A percentile compares a stretch with the other conserved stretches of the same genome.
Conservation (phyloP, 2,797 vertebrate genomes). For the Notolabrus celidotus region DNA sequence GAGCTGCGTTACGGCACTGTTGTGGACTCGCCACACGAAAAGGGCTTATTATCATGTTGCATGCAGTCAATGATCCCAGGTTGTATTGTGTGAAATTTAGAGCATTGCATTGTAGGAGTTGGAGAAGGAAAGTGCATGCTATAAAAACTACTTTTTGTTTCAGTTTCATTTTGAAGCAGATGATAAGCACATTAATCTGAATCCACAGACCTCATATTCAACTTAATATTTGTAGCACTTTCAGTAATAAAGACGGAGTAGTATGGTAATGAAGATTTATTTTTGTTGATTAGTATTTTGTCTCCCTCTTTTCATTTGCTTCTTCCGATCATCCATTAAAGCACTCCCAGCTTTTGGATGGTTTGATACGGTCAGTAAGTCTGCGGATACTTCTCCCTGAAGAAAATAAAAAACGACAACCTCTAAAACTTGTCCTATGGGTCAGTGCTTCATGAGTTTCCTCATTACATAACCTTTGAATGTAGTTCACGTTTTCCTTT, state of each 20-base stretch:
- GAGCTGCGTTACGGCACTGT: too few relatives aligned
- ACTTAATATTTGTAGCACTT: neutral
- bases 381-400: neutral
- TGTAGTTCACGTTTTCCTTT: slow-evolving; percentile 63
- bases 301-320: neutral
- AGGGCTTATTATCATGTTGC: too few relatives aligned
- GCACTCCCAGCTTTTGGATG: neutral
- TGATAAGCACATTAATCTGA: too few relatives aligned
- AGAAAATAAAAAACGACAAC: slow-evolving; percentile 1
- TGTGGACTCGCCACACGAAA: too few relatives aligned
- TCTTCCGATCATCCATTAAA: slow-evolving; percentile 15
- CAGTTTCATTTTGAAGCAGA: neutral
- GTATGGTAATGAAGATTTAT: neutral
- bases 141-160: neutral
- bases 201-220: too few relatives aligned
- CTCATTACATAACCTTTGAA: slow-evolving; percentile 53
- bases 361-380: neutral
- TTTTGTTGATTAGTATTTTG: neutral
- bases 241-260: neutral
- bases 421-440: slow-evolving; percentile 23
- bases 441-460: slow-evolving; percentile 31
- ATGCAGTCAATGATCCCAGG: neutral
- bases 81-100: neutral
- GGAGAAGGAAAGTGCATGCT: neutral
- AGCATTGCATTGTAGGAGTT: neutral